Percentiles rank a stretch among this genome's conserved stretches.
phyloP scores from a whole-genome alignment of 2,113 vertebrate species.

The Misgurnus anguillicaudatus region DNA sequence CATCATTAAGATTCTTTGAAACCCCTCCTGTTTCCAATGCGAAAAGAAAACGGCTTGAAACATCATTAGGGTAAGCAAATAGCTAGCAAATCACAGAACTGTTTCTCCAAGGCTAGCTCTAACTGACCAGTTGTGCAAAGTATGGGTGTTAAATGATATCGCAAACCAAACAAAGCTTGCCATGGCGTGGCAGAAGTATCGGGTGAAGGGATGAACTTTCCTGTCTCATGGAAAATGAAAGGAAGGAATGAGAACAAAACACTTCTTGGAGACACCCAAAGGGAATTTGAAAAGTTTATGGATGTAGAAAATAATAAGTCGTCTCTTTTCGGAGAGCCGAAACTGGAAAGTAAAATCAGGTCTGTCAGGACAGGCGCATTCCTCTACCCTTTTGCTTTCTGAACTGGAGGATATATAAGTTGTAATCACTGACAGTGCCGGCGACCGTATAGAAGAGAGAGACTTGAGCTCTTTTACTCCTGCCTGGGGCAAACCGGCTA shows the following conservation, averaged over 20 bases:
- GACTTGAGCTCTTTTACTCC: slow-evolving; percentile 17
- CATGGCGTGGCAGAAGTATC: background rate
- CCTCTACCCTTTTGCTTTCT: slow-evolving; percentile 1
- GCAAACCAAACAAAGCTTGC: background rate
- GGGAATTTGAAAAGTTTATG: slow-evolving; percentile 46
- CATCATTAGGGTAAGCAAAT: no score
- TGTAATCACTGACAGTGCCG: slow-evolving; percentile 8
- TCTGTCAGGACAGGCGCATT: slow-evolving; percentile 14
- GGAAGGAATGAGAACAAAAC: slow-evolving; percentile 16
- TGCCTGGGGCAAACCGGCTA: slow-evolving; percentile 28
- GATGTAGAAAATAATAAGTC: slow-evolving; percentile 16
- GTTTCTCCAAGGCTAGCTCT: background rate
- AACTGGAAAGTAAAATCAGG: slow-evolving; percentile 28
- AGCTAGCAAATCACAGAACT: no score
- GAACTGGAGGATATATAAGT: slow-evolving; percentile 12
- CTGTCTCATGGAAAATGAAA: slow-evolving; percentile 33
- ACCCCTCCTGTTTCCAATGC: no score
- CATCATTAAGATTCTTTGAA: no score
- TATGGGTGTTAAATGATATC: background rate
- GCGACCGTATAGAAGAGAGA: slow-evolving; percentile 20
- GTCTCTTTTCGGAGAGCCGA: background rate
- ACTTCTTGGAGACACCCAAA: slow-evolving; percentile 19
- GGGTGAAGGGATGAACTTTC: slow-evolving; percentile 11
- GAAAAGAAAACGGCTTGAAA: no score
- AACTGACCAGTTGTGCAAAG: background rate